Conservation (phyloP, 2,113 vertebrate species). For the Ellobius talpinus region DNA sequence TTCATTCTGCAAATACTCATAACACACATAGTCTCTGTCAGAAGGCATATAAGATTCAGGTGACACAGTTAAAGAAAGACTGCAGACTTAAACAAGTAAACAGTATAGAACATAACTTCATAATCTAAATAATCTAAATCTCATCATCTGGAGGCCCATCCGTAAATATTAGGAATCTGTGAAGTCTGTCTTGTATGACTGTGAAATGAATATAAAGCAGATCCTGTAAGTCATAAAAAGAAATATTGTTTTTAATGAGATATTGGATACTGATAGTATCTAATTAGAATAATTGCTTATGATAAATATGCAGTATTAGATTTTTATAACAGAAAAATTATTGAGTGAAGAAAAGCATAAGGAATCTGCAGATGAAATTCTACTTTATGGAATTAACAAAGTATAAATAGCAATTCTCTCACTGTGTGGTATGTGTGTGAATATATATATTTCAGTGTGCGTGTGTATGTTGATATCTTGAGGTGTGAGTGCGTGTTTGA, state of each 20-base stretch:
- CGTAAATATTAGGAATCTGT: too few species aligned
- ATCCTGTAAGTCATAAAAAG: not conserved
- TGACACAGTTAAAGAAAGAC: not conserved
- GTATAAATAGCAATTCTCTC: not conserved
- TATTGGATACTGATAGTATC: not conserved
- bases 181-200: not conserved
- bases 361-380: not conserved
- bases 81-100: not conserved
- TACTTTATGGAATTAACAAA: not conserved
- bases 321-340: not conserved
- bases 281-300: slow-evolving; percentile 30
- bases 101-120: not conserved
- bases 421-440: not conserved
- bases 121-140: not conserved
- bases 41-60: too few species aligned
- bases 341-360: slow-evolving; percentile 32
- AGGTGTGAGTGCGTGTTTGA: too few species aligned
- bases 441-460: not conserved
- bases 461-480: not conserved
- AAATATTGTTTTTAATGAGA: not conserved
- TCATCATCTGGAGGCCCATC: not conserved
- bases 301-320: not conserved
- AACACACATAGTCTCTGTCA: not conserved
- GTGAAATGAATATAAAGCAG: not conserved
- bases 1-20: not conserved